phyloP scores from a whole-genome alignment of 92 coral and sea anemone species.

The Phymanthus crucifer region DNA sequence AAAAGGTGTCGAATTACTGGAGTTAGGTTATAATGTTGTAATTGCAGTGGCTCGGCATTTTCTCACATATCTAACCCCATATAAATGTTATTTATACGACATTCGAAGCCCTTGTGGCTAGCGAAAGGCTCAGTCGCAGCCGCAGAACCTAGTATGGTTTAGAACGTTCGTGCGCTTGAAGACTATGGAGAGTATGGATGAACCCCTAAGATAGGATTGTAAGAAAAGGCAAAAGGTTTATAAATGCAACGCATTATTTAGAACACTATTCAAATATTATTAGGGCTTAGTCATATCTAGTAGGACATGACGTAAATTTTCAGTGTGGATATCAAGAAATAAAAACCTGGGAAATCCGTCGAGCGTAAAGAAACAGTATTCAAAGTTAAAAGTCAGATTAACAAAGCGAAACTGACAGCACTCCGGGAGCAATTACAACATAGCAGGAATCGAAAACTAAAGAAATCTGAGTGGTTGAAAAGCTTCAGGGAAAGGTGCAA shows the following conservation, averaged over 20 bases:
- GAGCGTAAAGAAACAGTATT: too few species aligned
- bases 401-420: too few species aligned
- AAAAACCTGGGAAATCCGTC: too few species aligned
- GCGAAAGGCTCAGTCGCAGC: neutral
- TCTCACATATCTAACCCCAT: neutral
- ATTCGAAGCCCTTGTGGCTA: neutral
- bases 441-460: too few species aligned
- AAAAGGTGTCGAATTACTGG: constrained; percentile 14
- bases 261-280: neutral
- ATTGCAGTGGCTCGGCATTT: neutral
- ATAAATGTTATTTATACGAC: neutral
- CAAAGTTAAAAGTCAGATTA: too few species aligned
- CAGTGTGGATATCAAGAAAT: too few species aligned
- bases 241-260: neutral
- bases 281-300: neutral
- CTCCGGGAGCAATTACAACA: too few species aligned
- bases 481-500: too few species aligned
- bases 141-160: too few species aligned
- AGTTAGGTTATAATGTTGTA: constrained; percentile 4
- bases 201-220: neutral
- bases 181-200: neutral
- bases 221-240: neutral
- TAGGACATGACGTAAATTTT: neutral
- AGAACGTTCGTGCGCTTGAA: neutral
- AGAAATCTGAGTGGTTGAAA: too few species aligned